These are phyloP conservation scores for Malacoctenus gilli DNA, from an alignment of 2,797 vertebrate genomes.

Conservation along the genomic window DNA sequence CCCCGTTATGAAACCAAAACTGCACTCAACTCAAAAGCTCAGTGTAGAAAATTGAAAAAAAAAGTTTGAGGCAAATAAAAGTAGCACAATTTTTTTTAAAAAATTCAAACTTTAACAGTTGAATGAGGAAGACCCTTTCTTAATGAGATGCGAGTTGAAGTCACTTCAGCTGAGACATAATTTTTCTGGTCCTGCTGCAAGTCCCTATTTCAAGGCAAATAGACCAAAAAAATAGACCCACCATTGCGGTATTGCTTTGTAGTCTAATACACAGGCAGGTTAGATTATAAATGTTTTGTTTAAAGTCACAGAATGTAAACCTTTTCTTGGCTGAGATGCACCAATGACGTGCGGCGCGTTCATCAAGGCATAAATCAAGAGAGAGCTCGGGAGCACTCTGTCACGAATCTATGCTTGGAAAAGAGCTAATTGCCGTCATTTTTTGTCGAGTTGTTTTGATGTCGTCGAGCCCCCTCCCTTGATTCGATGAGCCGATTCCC, in stretches of 20 bases:
- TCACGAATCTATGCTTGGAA: neutral
- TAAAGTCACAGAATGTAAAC: no score
- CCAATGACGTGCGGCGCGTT: no score
- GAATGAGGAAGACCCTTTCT: no score
- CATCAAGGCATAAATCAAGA: no score
- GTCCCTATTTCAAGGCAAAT: neutral
- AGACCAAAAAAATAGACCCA: conserved; percentile 11
- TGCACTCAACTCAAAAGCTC: no score
- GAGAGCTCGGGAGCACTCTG: neutral
- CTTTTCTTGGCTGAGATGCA: no score
- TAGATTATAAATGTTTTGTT: conserved; percentile 4
- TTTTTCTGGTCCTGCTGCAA: conserved; percentile 1
- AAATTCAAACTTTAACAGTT: no score
- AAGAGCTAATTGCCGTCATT: neutral
- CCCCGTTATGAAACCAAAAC: no score
- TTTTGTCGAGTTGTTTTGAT: conserved; percentile 8
- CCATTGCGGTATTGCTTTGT: no score
- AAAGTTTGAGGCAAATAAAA: no score
- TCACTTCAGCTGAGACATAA: conserved; percentile 16
- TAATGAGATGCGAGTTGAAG: conserved; percentile 6
- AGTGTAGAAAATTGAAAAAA: no score
- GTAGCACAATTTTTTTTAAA: no score
- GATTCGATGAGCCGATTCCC: conserved; percentile 21
- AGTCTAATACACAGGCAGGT: neutral
- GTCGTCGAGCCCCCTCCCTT: conserved; percentile 3